These are phyloP conservation scores for Pseudorasbora parva DNA, from an alignment of 2,113 vertebrate species.

Conservation along the genomic window DNA sequence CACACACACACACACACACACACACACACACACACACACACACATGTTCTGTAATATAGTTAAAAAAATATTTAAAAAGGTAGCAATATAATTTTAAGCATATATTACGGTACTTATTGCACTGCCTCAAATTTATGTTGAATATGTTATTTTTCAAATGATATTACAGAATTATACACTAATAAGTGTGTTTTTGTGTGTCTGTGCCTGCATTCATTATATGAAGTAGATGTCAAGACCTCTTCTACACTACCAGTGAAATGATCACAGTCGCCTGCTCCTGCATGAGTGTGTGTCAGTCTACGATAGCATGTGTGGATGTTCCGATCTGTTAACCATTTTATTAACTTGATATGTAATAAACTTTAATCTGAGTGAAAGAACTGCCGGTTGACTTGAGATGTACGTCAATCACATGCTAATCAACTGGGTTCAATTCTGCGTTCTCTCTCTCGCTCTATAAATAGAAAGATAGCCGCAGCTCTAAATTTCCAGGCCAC, in stretches of 20 bases:
- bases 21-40: no score
- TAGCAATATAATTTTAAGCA: no score
- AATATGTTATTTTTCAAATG: no score
- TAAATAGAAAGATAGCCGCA: constrained; percentile 29
- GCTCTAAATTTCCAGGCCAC: constrained; percentile 30
- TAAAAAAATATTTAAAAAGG: no score
- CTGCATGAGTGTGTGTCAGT: constrained; percentile 22
- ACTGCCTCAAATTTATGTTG: no score
- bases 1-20: no score
- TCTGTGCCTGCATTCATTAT: not conserved
- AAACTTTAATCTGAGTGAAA: constrained; percentile 39
- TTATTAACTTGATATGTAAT: constrained; percentile 50
- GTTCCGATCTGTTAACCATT: constrained; percentile 32
- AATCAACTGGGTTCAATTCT: constrained; percentile 31
- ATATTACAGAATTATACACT: no score
- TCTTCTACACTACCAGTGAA: constrained; percentile 31
- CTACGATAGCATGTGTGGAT: not conserved
- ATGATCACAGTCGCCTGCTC: not conserved
- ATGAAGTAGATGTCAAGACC: constrained; percentile 8
- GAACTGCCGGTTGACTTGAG: constrained; percentile 43
- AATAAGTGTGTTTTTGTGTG: no score
- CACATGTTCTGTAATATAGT: no score
- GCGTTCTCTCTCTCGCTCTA: constrained; percentile 14
- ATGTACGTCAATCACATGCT: constrained; percentile 48
- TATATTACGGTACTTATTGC: no score